phyloP scores from a whole-genome alignment of 2,888 invertebrate genomes.

The Mesorhabditis belari region DNA sequence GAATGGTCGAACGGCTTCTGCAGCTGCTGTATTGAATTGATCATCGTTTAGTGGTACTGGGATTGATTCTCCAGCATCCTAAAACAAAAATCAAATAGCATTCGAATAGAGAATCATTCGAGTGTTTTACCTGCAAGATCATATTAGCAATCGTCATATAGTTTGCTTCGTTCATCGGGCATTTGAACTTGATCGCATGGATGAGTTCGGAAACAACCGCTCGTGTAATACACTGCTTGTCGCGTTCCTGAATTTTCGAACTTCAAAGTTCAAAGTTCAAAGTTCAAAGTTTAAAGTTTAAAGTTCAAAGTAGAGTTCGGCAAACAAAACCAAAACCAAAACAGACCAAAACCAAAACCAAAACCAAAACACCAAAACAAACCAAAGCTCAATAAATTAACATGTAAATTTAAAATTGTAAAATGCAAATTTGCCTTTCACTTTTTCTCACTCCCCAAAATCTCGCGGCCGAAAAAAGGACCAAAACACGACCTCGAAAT shows the following conservation, averaged over 20 bases:
- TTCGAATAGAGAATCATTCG: background rate
- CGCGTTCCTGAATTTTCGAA: conserved; percentile 77
- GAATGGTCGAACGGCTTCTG: conserved; percentile 87
- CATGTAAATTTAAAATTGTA: too few species aligned
- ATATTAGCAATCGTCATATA: conserved; percentile 78
- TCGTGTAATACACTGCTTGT: conserved; percentile 82
- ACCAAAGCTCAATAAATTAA: too few species aligned
- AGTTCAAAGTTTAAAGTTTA: too few species aligned
- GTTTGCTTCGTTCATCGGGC: conserved; percentile 86
- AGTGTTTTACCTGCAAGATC: conserved; percentile 27
- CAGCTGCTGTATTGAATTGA: conserved; percentile 69
- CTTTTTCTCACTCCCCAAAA: too few species aligned
- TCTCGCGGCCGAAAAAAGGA: too few species aligned
- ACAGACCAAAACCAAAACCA: too few species aligned
- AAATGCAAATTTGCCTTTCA: too few species aligned
- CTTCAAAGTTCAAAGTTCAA: too few species aligned
- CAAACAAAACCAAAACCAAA: too few species aligned
- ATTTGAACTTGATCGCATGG: conserved; percentile 90
- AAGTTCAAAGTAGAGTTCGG: too few species aligned
- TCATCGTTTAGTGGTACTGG: conserved; percentile 25
- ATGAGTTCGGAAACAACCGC: conserved; percentile 87
- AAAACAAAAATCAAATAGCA: background rate
- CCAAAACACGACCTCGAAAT: too few species aligned
- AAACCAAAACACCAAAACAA: too few species aligned
- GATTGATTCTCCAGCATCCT: conserved; percentile 28